Percentiles rank a stretch among this genome's conserved stretches.
Evolutionary conservation across 2,113 vertebrate species (phyloP).

Genomic region (Heptranchias perlo): DNA sequence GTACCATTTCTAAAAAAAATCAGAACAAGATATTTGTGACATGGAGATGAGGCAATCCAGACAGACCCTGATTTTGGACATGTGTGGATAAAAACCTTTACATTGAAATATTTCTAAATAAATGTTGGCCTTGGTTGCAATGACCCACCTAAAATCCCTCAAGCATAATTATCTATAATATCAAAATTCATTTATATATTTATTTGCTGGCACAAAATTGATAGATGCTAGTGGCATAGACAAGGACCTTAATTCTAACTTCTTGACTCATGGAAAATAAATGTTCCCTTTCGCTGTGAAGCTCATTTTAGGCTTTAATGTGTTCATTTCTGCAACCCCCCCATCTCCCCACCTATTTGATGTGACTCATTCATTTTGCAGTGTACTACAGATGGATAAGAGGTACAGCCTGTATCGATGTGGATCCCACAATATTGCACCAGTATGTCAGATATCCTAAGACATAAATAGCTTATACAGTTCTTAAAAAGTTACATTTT

Average conservation of each 20-base stretch:
- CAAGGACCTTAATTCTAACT: not conserved
- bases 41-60: too few relatives aligned
- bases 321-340: not conserved
- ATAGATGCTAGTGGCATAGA: not conserved
- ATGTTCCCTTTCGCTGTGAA: not conserved
- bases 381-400: not conserved
- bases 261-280: not conserved
- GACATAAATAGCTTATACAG: not conserved
- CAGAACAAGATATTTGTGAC: too few relatives aligned
- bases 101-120: too few relatives aligned
- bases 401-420: not conserved
- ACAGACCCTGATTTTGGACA: too few relatives aligned
- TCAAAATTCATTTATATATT: too few relatives aligned
- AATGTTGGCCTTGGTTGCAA: too few relatives aligned
- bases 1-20: too few relatives aligned
- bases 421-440: not conserved
- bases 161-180: too few relatives aligned
- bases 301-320: not conserved
- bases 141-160: too few relatives aligned
- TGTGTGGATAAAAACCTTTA: too few relatives aligned
- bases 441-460: not conserved
- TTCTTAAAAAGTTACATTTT: not conserved
- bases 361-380: not conserved
- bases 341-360: not conserved
- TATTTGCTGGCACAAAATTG: too few relatives aligned